Evolutionary conservation across 1,140 invertebrate genomes (phyloP).

Genomic region (Caenorhabditis remanei): DNA sequence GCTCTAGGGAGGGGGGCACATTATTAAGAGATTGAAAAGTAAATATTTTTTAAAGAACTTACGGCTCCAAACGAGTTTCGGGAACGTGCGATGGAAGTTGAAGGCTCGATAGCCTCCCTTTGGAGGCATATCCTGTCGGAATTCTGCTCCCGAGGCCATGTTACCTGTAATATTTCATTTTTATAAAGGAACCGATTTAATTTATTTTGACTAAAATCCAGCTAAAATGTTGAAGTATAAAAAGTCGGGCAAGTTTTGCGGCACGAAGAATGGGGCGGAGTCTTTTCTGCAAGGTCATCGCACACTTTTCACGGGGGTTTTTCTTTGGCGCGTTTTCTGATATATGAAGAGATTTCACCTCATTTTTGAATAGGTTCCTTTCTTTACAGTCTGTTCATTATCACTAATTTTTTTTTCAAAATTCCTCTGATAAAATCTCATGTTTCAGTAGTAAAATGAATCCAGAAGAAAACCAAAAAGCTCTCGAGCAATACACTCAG

Average conservation of each 20-base stretch:
- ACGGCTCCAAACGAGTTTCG: conserved; percentile 75
- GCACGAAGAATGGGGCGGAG: background rate
- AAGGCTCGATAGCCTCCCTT: conserved; percentile 78
- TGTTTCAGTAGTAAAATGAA: background rate
- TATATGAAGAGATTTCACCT: background rate
- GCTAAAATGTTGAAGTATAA: background rate
- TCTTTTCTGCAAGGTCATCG: background rate
- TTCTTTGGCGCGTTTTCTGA: conserved; percentile 12
- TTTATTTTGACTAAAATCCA: background rate
- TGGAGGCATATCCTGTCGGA: conserved; percentile 78
- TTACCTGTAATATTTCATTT: conserved; percentile 32
- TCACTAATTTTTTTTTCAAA: background rate
- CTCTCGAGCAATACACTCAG: conserved; percentile 1
- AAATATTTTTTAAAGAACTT: conserved; percentile 60
- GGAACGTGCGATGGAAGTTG: conserved; percentile 72
- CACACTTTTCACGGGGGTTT: background rate
- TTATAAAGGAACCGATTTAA: background rate
- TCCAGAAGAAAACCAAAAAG: background rate
- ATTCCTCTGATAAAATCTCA: background rate
- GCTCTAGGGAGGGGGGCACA: no score
- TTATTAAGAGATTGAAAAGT: background rate
- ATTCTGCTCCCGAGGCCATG: conserved; percentile 52
- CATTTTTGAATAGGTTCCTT: background rate
- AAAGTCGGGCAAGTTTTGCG: conserved; percentile 24
- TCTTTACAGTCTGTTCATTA: background rate